These are phyloP conservation scores for Phortica magna DNA, from an alignment of 2,888 invertebrate genomes.

Conservation along the genomic window DNA sequence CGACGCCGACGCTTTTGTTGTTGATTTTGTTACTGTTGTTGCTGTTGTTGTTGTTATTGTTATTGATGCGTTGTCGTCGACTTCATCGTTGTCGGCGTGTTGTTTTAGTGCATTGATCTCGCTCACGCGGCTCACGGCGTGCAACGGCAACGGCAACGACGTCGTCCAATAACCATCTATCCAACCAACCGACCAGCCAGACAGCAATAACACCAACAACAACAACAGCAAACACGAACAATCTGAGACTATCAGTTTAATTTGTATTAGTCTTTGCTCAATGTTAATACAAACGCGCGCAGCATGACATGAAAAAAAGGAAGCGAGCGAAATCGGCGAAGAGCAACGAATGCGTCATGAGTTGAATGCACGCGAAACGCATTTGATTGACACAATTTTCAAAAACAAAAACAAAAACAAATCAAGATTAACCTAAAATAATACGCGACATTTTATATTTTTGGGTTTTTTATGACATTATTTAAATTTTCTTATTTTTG, in stretches of 20 bases:
- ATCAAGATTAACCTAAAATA: neutral
- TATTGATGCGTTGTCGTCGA: too few species aligned
- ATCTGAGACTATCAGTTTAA: slow-evolving; percentile 6
- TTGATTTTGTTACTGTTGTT: too few species aligned
- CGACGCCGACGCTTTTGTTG: neutral
- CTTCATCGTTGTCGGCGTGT: neutral
- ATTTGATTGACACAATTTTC: slow-evolving; percentile 36
- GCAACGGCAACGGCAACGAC: neutral
- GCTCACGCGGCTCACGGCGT: neutral
- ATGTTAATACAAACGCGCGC: slow-evolving; percentile 2
- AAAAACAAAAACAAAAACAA: neutral
- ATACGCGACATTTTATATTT: neutral
- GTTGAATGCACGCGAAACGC: slow-evolving; percentile 29
- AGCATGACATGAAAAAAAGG: neutral
- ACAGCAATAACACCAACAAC: neutral
- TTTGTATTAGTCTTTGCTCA: slow-evolving; percentile 15
- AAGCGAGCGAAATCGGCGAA: neutral
- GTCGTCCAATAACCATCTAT: neutral
- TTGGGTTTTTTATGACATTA: neutral
- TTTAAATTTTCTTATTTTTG: too few species aligned
- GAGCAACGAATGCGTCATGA: slow-evolving; percentile 21
- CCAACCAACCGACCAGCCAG: neutral
- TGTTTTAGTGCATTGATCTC: slow-evolving; percentile 17
- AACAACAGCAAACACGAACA: neutral
- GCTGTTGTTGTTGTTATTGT: too few species aligned